These are phyloP conservation scores for Coccyzus lansbergi DNA, from an alignment of 2,797 vertebrate genomes.

Conservation along the genomic window DNA sequence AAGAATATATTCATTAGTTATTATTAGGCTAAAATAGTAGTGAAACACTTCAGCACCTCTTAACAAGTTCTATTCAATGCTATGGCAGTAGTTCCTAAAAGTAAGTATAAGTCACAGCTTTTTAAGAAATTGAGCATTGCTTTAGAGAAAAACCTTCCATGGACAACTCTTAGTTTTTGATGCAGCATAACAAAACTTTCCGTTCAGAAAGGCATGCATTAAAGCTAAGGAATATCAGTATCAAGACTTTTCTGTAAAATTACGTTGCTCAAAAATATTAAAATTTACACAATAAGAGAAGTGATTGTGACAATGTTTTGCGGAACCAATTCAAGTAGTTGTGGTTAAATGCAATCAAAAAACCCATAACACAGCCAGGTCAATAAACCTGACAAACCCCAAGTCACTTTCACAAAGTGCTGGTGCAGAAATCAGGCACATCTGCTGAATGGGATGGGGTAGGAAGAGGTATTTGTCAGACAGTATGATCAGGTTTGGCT, in stretches of 20 bases:
- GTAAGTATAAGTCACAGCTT: background rate
- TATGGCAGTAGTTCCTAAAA: background rate
- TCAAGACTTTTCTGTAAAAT: background rate
- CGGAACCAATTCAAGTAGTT: background rate
- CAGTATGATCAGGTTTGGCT: background rate
- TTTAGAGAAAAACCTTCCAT: background rate
- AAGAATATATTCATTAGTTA: background rate
- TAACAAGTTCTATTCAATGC: background rate
- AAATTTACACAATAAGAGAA: background rate
- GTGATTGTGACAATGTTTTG: background rate
- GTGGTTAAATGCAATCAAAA: background rate
- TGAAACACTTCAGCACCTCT: background rate
- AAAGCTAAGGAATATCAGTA: background rate
- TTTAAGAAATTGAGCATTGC: background rate
- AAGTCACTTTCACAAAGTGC: background rate
- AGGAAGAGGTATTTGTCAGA: background rate
- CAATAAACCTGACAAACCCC: background rate
- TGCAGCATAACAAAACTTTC: background rate
- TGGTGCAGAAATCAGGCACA: background rate
- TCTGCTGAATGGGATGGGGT: background rate
- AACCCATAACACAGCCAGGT: background rate
- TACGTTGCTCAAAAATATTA: background rate
- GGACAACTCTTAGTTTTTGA: background rate
- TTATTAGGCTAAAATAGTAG: background rate
- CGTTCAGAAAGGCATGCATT: background rate